A percentile compares a stretch with the other conserved stretches of the same genome.
Evolutionary conservation across 2,113 vertebrate genomes (phyloP).

Genomic region (Microtus montanus): DNA sequence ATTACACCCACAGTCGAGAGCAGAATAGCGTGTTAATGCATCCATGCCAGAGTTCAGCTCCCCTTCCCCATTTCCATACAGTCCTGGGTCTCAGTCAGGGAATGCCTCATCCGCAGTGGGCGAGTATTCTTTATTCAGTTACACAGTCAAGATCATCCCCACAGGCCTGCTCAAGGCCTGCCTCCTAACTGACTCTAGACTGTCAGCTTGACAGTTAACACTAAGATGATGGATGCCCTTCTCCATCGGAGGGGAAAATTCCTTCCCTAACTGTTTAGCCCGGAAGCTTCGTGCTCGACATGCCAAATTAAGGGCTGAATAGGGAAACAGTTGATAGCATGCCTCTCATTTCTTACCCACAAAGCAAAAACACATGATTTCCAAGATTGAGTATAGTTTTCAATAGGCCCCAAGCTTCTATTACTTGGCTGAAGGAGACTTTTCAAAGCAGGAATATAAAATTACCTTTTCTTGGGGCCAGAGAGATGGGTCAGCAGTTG

Average conservation of each 20-base stretch:
- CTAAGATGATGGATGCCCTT: not conserved
- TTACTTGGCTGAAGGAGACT: not conserved
- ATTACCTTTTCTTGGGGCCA: not conserved
- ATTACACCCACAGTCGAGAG: no score
- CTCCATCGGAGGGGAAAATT: conserved; percentile 31
- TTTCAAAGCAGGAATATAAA: not conserved
- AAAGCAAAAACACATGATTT: not conserved
- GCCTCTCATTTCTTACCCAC: not conserved
- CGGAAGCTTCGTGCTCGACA: no score
- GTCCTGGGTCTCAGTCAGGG: not conserved
- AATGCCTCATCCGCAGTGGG: not conserved
- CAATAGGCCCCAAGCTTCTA: not conserved
- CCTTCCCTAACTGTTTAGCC: no score
- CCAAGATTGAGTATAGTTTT: not conserved
- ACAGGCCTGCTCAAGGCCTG: not conserved
- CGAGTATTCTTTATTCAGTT: no score
- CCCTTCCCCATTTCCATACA: not conserved
- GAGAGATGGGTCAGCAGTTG: not conserved
- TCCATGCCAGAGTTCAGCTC: not conserved
- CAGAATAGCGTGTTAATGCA: no score
- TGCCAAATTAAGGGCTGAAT: not conserved
- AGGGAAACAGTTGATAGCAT: not conserved
- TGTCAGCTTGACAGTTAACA: not conserved
- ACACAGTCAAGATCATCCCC: not conserved
- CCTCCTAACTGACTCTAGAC: no score